Conservation (phyloP, 2,888 invertebrate genomes). For the Agonopterix heracliana region DNA sequence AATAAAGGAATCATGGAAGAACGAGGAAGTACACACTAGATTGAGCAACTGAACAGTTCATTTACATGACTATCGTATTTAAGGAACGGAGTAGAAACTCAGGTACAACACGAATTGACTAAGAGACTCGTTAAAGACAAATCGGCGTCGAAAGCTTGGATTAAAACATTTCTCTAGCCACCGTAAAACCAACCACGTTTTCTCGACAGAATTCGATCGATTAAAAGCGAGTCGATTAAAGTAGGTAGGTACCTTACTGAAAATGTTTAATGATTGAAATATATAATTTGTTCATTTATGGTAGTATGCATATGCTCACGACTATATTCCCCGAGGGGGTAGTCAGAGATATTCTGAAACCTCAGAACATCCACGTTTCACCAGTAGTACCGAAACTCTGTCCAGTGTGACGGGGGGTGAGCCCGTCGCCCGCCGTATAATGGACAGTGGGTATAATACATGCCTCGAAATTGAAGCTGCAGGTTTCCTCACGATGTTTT, state of each 20-base stretch:
- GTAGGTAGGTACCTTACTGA: background rate
- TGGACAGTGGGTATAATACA: too few relatives aligned
- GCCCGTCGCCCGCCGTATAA: too few relatives aligned
- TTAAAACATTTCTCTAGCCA: constrained; percentile 29
- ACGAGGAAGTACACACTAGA: constrained; percentile 29
- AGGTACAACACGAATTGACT: constrained; percentile 16
- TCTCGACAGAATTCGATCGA: constrained; percentile 14
- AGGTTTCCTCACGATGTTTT: too few relatives aligned
- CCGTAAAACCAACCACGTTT: constrained; percentile 14
- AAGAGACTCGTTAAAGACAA: constrained; percentile 31
- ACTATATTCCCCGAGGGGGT: too few relatives aligned
- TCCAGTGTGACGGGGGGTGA: too few relatives aligned
- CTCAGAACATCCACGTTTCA: too few relatives aligned
- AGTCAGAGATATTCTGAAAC: too few relatives aligned
- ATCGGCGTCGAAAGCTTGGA: constrained; percentile 30
- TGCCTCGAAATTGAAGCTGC: too few relatives aligned
- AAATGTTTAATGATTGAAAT: too few relatives aligned
- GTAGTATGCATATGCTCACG: too few relatives aligned
- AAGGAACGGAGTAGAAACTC: constrained; percentile 18
- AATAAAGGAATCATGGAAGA: constrained; percentile 21
- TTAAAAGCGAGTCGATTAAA: background rate
- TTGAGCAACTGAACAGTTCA: constrained; percentile 36
- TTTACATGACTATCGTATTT: constrained; percentile 41
- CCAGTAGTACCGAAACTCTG: too few relatives aligned
- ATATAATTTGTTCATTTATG: too few relatives aligned